phyloP scores from a whole-genome alignment of 2,888 invertebrate genomes.

The Lissonota sp. region DNA sequence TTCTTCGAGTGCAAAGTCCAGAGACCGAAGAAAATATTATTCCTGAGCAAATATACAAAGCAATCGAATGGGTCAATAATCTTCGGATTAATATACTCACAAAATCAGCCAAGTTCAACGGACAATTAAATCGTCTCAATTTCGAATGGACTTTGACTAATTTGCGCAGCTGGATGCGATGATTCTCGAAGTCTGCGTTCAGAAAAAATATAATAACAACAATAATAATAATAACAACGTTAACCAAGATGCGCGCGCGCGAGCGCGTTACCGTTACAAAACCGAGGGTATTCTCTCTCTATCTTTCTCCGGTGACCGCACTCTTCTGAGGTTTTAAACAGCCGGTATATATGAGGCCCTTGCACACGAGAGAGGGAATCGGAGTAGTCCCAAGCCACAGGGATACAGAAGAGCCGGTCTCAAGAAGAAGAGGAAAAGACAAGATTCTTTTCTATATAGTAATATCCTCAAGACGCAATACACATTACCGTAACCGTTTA shows the following conservation, averaged over 20 bases:
- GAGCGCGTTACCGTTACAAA: constrained; percentile 58
- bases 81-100: background rate
- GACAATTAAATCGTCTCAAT: constrained; percentile 51
- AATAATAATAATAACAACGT: constrained; percentile 46
- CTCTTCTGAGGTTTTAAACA: constrained; percentile 29
- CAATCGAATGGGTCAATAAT: background rate
- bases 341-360: constrained; percentile 26
- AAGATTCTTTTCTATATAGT: constrained; percentile 30
- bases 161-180: constrained; percentile 23
- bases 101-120: constrained; percentile 1
- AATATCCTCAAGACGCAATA: constrained; percentile 54
- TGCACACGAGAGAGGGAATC: constrained; percentile 4
- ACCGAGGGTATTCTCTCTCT: constrained; percentile 28
- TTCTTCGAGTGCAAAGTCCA: background rate
- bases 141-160: constrained; percentile 23
- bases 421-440: constrained; percentile 12
- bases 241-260: constrained; percentile 2
- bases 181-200: constrained; percentile 40
- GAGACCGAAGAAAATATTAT: background rate
- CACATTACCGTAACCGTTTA: constrained; percentile 52
- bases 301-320: constrained; percentile 2
- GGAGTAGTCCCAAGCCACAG: constrained; percentile 33
- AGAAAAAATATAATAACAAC: constrained; percentile 4
- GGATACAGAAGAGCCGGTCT: too few species aligned
- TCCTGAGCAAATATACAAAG: too few species aligned